A percentile compares a stretch with the other conserved stretches of the same genome.
Evolutionary conservation across 2,113 vertebrate species (phyloP).

Genomic region (Nibea coibor): DNA sequence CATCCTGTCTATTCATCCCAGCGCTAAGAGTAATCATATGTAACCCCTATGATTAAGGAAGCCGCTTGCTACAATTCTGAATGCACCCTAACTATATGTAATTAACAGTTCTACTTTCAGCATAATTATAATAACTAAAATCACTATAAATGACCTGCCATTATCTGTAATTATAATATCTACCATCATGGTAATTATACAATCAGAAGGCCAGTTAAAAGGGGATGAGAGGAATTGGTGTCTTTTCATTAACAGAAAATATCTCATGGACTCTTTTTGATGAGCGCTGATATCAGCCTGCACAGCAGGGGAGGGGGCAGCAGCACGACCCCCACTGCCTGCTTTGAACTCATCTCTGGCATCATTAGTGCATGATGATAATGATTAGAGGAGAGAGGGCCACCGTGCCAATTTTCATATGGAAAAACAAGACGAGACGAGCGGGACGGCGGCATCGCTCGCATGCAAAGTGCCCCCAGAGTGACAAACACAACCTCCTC

Average conservation of each 20-base stretch:
- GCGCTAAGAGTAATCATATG: conserved; percentile 38
- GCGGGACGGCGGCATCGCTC: conserved; percentile 22
- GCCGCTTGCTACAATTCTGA: conserved; percentile 36
- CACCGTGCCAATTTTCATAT: conserved; percentile 52
- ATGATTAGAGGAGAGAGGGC: conserved; percentile 62
- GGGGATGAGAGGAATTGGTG: conserved; percentile 57
- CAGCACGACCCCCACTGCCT: conserved; percentile 48
- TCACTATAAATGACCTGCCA: conserved; percentile 68
- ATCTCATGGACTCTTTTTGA: conserved; percentile 70
- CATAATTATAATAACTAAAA: conserved; percentile 70
- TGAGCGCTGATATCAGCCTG: conserved; percentile 55
- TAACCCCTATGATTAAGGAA: conserved; percentile 59
- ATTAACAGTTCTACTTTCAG: conserved; percentile 63
- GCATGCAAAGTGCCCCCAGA: neutral
- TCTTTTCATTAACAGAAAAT: conserved; percentile 65
- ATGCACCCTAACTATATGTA: conserved; percentile 54
- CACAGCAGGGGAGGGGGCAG: conserved; percentile 52
- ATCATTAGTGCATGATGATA: conserved; percentile 67
- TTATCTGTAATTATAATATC: conserved; percentile 67
- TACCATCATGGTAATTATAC: conserved; percentile 63
- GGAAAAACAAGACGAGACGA: conserved; percentile 37
- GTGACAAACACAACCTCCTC: conserved; percentile 25
- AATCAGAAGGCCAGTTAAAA: conserved; percentile 67
- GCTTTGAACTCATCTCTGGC: conserved; percentile 72
- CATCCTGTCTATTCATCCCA: conserved; percentile 17